A percentile compares a stretch with the other conserved stretches of the same genome.
These are phyloP conservation scores for Agrochola litura DNA, from an alignment of 2,888 invertebrate genomes.

Conservation along the genomic window DNA sequence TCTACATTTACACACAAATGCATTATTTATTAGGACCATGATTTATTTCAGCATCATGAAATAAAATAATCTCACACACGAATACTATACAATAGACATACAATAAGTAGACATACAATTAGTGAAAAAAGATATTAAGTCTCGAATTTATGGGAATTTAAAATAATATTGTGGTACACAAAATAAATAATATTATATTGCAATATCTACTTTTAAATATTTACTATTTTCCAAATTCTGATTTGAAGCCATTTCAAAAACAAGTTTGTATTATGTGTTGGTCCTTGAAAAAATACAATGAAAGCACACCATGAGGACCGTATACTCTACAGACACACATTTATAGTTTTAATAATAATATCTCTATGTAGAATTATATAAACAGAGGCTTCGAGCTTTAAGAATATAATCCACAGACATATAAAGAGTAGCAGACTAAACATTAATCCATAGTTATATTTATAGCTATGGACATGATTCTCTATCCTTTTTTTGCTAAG, in stretches of 20 bases:
- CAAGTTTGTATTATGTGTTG: background rate
- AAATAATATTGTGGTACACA: background rate
- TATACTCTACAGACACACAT: conserved; percentile 7
- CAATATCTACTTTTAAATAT: conserved; percentile 17
- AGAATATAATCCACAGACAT: conserved; percentile 20
- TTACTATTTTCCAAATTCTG: background rate
- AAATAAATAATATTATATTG: too few relatives aligned
- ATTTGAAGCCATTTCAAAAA: background rate
- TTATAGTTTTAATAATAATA: conserved; percentile 16
- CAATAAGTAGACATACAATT: background rate
- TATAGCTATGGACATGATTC: too few relatives aligned
- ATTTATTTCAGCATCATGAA: conserved; percentile 14
- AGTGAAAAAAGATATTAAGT: background rate
- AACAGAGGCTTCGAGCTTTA: conserved; percentile 4
- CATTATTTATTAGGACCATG: conserved; percentile 8
- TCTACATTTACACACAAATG: conserved; percentile 17
- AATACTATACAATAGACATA: conserved; percentile 11
- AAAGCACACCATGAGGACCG: conserved; percentile 1
- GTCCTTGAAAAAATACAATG: conserved; percentile 7
- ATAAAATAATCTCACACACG: conserved; percentile 40
- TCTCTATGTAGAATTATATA: conserved; percentile 7
- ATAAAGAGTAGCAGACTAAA: too few relatives aligned
- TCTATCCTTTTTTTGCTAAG: too few relatives aligned
- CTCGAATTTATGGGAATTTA: background rate
- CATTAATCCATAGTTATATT: too few relatives aligned